Base-by-base conservation (phyloP, 2,797 vertebrate species). In the Oceanodroma leucorhoa region DNA sequence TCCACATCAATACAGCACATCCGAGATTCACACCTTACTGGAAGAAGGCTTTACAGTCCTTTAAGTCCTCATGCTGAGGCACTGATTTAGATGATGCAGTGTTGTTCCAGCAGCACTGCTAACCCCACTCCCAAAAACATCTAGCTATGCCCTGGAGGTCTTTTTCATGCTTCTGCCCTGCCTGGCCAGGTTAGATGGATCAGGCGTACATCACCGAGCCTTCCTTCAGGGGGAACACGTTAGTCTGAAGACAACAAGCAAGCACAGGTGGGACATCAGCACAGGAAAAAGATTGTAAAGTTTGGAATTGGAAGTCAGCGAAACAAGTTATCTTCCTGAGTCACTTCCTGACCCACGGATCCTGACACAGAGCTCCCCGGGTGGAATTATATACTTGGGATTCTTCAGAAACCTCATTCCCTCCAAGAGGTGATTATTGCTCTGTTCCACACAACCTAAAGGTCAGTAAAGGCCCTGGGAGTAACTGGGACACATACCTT, bases 401-500 rank as follows among this genome's bases (percentile, higher is more conserved):
- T 45, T 66, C 11, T 62, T 71, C 92, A 71, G 66, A 60, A 61
- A 0, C 9, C 79, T 77, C 66, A 9, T 38, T 50, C 36, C 4
- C 43, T 29, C 54, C 50, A 50, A 43, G 64, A 41, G 58, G 50
- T 40, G 69, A 8, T 11, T 29, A 29, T 5, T 61, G 82, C 71
- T 77, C 80, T 67, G 54, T 29, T 54, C 67, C 82, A 83, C 57
- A 61, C 41, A 67, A 36, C 10, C 69, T 22, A 10, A 61, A 73
- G 46, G 43, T 29, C 41, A 66, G 29, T 9, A 54, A 72, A 57
- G 43, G 41, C 27, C 75, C 54, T 12, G 0, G 38, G 6, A 19
- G 57, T 32, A 18, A 40, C 20, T 4, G 1, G 34, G 9, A 65
- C 70, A 86, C 97, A 29, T 98, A 99, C 99, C 99, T 99, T 98